Conservation (phyloP, 2,113 vertebrate genomes). For the Nettapus auritus region DNA sequence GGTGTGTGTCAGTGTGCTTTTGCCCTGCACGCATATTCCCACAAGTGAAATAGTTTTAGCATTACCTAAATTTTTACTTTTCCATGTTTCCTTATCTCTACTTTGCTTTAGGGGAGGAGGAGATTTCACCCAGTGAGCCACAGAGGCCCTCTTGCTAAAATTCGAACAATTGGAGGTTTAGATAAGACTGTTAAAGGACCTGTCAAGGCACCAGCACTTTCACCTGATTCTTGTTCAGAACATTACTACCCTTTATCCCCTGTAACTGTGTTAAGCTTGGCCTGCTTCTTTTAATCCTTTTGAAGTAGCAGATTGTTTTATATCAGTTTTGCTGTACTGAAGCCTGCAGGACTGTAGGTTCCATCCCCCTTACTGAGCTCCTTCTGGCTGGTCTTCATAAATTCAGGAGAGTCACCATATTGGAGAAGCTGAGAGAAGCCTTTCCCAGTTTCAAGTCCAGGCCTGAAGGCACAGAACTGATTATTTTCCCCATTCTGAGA, state of each 20-base stretch:
- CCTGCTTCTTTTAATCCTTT: background rate
- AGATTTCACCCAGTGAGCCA: background rate
- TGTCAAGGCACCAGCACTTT: rapidly evolving
- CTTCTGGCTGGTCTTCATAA: background rate
- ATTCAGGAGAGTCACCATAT: background rate
- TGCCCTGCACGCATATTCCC: background rate
- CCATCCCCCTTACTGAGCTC: background rate
- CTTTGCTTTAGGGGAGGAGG: background rate
- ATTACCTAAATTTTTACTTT: background rate
- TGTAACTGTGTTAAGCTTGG: background rate
- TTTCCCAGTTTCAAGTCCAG: background rate
- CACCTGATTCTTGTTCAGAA: background rate
- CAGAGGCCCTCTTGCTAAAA: background rate
- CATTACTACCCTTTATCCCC: background rate
- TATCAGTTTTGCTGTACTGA: background rate
- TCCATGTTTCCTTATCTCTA: background rate
- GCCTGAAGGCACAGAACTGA: background rate
- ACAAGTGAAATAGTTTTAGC: background rate
- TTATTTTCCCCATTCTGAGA: background rate
- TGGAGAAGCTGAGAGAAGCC: background rate
- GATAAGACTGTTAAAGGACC: background rate
- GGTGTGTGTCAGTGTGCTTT: background rate
- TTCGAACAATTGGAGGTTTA: background rate
- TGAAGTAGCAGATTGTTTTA: background rate
- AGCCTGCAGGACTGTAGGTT: background rate